Evolutionary conservation across 2,113 vertebrate genomes (phyloP).

Genomic region (Pongo abelii): DNA sequence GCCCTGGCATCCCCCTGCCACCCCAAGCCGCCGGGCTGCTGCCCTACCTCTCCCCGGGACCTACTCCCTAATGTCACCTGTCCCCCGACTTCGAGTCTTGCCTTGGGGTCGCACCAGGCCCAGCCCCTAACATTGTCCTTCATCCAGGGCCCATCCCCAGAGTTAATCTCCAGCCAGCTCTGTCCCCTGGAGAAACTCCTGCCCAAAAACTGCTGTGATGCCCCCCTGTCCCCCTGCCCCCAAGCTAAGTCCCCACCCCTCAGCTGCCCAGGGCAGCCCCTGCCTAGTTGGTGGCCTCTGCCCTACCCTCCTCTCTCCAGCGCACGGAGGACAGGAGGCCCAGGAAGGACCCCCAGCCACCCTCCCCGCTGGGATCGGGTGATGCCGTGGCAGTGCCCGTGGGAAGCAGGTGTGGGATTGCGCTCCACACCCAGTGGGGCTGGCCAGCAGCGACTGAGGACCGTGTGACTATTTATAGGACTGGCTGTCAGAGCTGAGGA

Average conservation of each 20-base stretch:
- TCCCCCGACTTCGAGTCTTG: no score
- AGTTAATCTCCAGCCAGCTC: neutral
- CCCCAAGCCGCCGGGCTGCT: no score
- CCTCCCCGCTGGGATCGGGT: fast-evolving
- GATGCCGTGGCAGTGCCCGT: fast-evolving
- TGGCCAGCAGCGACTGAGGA: fast-evolving
- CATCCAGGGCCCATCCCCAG: neutral
- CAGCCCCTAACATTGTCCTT: neutral
- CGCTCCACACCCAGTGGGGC: neutral
- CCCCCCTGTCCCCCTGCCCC: neutral
- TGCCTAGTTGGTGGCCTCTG: neutral
- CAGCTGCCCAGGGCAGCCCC: neutral
- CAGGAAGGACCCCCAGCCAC: neutral
- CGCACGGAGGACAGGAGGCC: fast-evolving
- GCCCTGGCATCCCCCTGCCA: no score
- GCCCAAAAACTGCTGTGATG: neutral
- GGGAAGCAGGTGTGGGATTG: fast-evolving
- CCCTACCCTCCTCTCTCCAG: neutral
- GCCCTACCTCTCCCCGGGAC: neutral
- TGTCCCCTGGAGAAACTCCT: neutral
- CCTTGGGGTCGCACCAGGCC: neutral
- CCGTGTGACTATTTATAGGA: neutral
- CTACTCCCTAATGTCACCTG: neutral
- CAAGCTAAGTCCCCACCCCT: neutral
- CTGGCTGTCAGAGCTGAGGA: neutral